Evolutionary conservation across 2,113 vertebrate genomes (phyloP).

Genomic region (Perca flavescens): DNA sequence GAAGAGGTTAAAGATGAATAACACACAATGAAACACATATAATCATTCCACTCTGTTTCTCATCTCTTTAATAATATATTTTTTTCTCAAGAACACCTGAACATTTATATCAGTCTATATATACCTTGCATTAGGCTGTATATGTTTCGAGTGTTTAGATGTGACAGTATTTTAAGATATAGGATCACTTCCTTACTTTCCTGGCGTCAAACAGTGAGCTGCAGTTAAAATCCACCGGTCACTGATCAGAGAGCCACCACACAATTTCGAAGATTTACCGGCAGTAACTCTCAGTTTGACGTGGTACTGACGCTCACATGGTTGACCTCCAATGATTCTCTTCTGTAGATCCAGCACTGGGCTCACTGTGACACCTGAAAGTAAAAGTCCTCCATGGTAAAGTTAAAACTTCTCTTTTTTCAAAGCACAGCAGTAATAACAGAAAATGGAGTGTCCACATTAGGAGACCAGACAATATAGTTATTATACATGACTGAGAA

Average conservation of each 20-base stretch:
- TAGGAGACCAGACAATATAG: too few relatives aligned
- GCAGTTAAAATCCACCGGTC: slow-evolving; percentile 43
- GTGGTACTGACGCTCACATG: not conserved
- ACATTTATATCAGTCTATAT: not conserved
- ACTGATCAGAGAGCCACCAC: slow-evolving; percentile 48
- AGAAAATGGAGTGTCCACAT: too few relatives aligned
- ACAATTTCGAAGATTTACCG: rapidly evolving
- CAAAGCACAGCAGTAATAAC: too few relatives aligned
- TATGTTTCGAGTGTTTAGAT: not conserved
- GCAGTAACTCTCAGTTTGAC: not conserved
- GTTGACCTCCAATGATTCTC: not conserved
- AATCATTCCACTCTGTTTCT: not conserved
- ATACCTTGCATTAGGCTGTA: not conserved
- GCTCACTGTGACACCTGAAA: slow-evolving; percentile 23
- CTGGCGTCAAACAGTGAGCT: slow-evolving; percentile 8
- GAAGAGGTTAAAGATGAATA: not conserved
- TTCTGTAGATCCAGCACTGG: slow-evolving; percentile 26
- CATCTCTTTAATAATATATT: not conserved
- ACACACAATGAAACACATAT: not conserved
- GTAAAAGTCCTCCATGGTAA: too few relatives aligned
- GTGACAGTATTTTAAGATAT: not conserved
- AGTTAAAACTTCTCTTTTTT: too few relatives aligned
- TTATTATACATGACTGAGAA: too few relatives aligned
- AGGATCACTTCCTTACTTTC: not conserved
- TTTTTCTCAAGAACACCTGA: not conserved